Evolutionary conservation across 2,113 vertebrate genomes (phyloP), one percentile per base, ranked within the genome.

Genomic region (Atherinomorus stipes): DNA sequence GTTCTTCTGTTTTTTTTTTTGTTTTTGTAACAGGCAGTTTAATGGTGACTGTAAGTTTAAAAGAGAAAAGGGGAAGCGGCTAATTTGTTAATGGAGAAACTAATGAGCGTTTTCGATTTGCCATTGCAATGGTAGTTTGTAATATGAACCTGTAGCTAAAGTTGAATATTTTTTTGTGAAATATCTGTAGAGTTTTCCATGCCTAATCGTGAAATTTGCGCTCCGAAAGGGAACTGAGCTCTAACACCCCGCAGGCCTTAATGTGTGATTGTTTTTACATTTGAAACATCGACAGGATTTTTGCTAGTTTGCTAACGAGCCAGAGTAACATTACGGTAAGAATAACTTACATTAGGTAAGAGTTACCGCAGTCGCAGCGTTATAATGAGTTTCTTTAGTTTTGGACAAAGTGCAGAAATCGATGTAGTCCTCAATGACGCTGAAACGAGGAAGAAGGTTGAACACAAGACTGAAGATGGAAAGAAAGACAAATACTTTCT

Each of bases 361-460:
- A 72, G 61, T 61, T 37, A 8, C 71, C 56, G 6, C 67, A 61
- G 23, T 59, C 65, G 37, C 3, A 4, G 45, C 58, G 65, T 79
- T 42, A 89, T 85, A n/a, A 99, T 99, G 98, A 98, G 95, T 92
- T 98, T 98, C 94, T 99, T 99, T 75, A 96, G 96, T 85, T 98
- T 99, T 76, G 97, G 98, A 60, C 97, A 97, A 90, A 97, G 94
- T 84, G 96, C 97, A 23, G 97, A 98, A 73, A 93, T 99, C 23
- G 98, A 99, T 74, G 95, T 99, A 58, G 92, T 98, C 71, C 86
- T 99, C 71, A 97, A 92, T 72, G 97, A 99, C 57, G 95, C 94
- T 0, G 98, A 98, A 80, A 98, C 95, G 85, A 94, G 97, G 85
- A 96, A 96, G 85, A 96, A 96, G 83, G 96, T 93, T 19, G 98